Evolutionary conservation across 1,140 invertebrate species (phyloP).

Genomic region (Drosophila pseudoananassae): DNA sequence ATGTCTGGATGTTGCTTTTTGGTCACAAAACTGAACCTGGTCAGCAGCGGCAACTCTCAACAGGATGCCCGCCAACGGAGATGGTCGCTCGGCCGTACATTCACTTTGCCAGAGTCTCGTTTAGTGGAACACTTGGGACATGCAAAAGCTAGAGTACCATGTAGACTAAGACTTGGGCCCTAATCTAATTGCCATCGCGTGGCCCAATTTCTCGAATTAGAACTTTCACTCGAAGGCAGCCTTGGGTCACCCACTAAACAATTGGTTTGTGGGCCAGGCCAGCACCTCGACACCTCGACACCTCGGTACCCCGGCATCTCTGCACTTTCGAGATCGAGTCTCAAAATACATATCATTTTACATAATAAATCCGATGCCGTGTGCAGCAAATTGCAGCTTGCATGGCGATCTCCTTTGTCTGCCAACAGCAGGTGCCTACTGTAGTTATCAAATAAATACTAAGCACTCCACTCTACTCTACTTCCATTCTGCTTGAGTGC

Average conservation of each 20-base stretch:
- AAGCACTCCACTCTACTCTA: constrained; percentile 38
- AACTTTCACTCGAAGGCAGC: constrained; percentile 41
- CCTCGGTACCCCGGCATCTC: not conserved
- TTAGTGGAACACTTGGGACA: constrained; percentile 12
- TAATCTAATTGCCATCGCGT: constrained; percentile 52
- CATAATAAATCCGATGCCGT: constrained; percentile 38
- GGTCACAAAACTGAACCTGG: constrained; percentile 42
- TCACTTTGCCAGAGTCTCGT: constrained; percentile 34
- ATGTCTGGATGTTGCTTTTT: constrained; percentile 38
- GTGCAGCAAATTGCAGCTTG: constrained; percentile 15
- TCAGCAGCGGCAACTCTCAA: constrained; percentile 18
- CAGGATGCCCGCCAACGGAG: constrained; percentile 36
- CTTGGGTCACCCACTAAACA: constrained; percentile 24
- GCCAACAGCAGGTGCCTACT: constrained; percentile 35
- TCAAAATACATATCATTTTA: constrained; percentile 52
- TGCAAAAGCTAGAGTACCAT: constrained; percentile 12
- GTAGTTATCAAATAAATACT: constrained; percentile 52
- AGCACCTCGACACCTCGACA: not conserved
- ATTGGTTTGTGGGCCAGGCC: constrained; percentile 12
- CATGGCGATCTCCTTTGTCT: constrained; percentile 35
- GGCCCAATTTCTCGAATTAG: constrained; percentile 39
- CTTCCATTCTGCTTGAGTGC: constrained; percentile 54
- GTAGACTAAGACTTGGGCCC: constrained; percentile 25
- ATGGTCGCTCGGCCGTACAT: constrained; percentile 22
- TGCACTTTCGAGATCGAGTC: constrained; percentile 29